Conservation (phyloP, 1,140 invertebrate species). For the Bombus sibiricus region DNA sequence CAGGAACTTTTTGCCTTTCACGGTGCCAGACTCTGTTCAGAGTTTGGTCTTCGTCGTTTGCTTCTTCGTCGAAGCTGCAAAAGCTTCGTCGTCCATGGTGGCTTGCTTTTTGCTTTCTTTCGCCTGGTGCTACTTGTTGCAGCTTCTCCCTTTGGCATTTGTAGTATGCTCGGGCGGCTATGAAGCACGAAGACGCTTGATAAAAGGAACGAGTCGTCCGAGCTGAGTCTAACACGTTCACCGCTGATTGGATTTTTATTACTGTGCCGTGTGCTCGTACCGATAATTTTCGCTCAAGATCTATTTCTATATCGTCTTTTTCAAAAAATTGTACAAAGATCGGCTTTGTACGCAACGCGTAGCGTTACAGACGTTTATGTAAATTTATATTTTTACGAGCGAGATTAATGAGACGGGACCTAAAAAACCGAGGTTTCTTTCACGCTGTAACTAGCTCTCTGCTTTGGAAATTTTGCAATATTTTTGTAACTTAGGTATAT, state of each 20-base stretch:
- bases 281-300: not conserved
- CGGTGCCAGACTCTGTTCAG: not conserved
- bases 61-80: not conserved
- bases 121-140: not conserved
- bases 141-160: not conserved
- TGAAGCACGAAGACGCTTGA: not conserved
- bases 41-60: not conserved
- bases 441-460: no score
- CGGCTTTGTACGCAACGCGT: no score
- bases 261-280: not conserved
- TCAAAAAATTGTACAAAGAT: no score
- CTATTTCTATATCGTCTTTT: no score
- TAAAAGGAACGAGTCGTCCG: not conserved
- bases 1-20: not conserved
- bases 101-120: slow-evolving; percentile 2
- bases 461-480: no score
- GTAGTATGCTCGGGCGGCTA: not conserved
- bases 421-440: no score
- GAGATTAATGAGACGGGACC: no score
- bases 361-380: no score
- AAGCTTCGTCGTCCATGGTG: not conserved
- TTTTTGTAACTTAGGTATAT: no score
- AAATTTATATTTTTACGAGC: no score
- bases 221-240: not conserved
- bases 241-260: not conserved